Evolutionary conservation across 2,888 invertebrate species (phyloP), one percentile per base, ranked within the genome.

Genomic region (Deroplatys truncata): DNA sequence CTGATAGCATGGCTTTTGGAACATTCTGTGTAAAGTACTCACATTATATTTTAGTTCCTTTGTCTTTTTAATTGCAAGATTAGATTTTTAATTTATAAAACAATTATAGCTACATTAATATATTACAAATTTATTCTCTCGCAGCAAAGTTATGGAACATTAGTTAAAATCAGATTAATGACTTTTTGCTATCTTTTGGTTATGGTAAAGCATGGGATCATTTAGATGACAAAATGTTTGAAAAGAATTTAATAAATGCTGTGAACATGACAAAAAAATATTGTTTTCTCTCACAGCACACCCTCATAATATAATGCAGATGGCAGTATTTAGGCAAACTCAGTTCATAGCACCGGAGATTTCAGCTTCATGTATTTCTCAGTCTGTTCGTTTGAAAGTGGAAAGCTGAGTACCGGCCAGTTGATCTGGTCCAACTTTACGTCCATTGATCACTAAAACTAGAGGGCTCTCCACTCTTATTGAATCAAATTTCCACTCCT

Each of bases 381-480:
- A 95, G 92, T 95, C 94, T 90, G 94, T 94, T 93, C 96, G 96
- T 92, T 95, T 96, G 31, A 95, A 96, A 91, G 96, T 96, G 5
- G 95, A 95, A 91, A 96, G 95, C 91, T 95, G 94, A 8, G 96
- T 95, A 91, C 95, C 94, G 0, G 96, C 96, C 93, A 95, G 95
- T 92, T 96, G 95, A 91, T 95, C 95, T 88, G 94, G 94, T n/a
- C 95, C 95, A n/a, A 96, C 94, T 91, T 96, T 96, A 92, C 96
- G 96, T 0, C 97, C 96, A 93, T 98, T 98, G 84, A 98, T 96
- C 20, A 97, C 95, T 92, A 98, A 93, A 72, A 95, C 93, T 91
- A 96, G 93, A 0, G 98, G 98, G 90, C 96, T 96, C 93, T 97
- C 96, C n/a, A 98, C 96, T 89, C 98, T 95, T 90, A 98, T 95